phyloP scores from a whole-genome alignment of 35 echinoderm and acorn worm genomes.

The Amphiura filiformis region DNA sequence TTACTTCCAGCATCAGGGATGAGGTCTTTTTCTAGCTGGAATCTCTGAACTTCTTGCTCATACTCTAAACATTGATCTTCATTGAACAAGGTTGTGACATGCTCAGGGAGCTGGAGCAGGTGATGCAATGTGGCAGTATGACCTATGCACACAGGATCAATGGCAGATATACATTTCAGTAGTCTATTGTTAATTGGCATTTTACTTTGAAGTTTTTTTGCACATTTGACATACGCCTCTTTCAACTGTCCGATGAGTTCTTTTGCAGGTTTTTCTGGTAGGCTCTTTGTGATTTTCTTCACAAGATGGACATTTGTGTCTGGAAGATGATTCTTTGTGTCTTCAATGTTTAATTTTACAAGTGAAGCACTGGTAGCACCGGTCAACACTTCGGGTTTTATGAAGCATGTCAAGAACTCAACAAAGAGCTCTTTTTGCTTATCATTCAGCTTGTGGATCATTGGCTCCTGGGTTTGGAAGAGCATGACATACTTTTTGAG shows the following conservation, averaged over 20 bases:
- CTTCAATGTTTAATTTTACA: not conserved
- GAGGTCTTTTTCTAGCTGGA: not conserved
- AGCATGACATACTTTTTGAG: constrained; percentile 13
- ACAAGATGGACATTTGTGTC: not conserved
- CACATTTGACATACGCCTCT: constrained; percentile 18
- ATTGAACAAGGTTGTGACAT: not conserved
- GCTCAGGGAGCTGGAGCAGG: not conserved
- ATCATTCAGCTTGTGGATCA: constrained; percentile 10
- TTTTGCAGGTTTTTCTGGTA: not conserved
- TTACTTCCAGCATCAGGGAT: not conserved
- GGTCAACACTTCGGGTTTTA: not conserved
- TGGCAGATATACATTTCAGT: not conserved
- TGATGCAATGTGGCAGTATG: not conserved
- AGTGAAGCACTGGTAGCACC: not conserved
- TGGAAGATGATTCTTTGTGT: not conserved
- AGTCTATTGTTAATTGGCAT: constrained; percentile 21
- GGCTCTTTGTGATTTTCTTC: not conserved
- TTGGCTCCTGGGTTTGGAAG: constrained; percentile 15
- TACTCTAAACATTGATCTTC: not conserved
- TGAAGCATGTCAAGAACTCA: constrained; percentile 14
- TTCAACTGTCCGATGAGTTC: not conserved
- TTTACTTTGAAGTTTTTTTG: not conserved
- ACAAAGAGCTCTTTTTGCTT: constrained; percentile 21
- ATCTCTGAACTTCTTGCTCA: constrained; percentile 14
- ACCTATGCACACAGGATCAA: constrained; percentile 17